These are phyloP conservation scores for Anhinga anhinga DNA, from an alignment of 2,113 vertebrate genomes.

Conservation along the genomic window DNA sequence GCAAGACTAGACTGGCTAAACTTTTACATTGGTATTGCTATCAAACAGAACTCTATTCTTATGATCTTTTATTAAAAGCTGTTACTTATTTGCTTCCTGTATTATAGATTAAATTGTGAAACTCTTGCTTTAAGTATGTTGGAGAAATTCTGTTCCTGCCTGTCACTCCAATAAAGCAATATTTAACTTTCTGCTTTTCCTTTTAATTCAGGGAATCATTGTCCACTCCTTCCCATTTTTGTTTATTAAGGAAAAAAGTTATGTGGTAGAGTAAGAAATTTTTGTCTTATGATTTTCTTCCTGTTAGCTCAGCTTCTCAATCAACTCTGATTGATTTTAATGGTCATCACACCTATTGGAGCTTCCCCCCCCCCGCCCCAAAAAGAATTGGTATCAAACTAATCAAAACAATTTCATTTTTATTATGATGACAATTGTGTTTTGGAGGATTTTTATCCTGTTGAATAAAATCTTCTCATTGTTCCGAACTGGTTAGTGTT, in stretches of 20 bases:
- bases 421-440: background rate
- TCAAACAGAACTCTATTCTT: background rate
- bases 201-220: background rate
- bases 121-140: background rate
- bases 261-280: background rate
- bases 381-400: background rate
- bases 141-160: background rate
- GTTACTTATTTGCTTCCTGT: background rate
- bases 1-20: background rate
- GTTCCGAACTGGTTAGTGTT: background rate
- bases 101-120: background rate
- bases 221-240: background rate
- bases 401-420: background rate
- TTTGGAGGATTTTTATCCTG: background rate
- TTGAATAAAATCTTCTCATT: background rate
- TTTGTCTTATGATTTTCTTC: background rate
- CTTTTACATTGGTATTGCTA: background rate
- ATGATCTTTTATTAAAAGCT: background rate
- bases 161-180: background rate
- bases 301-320: background rate
- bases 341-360: background rate
- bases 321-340: background rate
- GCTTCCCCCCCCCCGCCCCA: background rate
- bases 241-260: background rate
- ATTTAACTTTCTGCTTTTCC: background rate